Percentiles rank a stretch among this genome's conserved stretches.
Evolutionary conservation across 2,797 vertebrate species (phyloP).

Genomic region (Gallirallus australis): DNA sequence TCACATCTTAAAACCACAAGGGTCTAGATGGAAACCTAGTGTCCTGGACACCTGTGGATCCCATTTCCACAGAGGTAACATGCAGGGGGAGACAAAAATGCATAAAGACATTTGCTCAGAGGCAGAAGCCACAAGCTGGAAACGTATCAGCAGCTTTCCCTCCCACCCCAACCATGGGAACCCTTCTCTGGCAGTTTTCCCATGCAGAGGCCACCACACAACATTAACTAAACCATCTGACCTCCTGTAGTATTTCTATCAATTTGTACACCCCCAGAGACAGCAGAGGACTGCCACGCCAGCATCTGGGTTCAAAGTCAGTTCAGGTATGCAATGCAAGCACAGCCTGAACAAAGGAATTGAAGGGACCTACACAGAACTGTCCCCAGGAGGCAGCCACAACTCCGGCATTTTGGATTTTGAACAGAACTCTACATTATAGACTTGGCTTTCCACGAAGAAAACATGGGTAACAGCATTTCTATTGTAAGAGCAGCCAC

Average conservation of each 20-base stretch:
- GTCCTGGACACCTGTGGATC: background rate
- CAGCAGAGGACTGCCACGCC: background rate
- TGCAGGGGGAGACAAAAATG: background rate
- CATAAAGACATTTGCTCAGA: background rate
- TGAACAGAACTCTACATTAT: background rate
- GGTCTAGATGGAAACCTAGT: background rate
- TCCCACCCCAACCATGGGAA: background rate
- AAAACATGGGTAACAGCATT: background rate
- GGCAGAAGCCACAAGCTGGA: background rate
- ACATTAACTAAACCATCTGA: background rate
- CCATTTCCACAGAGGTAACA: fast-evolving
- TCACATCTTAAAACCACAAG: background rate
- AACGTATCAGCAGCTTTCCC: background rate
- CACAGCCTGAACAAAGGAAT: background rate
- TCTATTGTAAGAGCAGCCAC: background rate
- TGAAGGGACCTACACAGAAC: background rate
- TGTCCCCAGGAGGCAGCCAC: background rate
- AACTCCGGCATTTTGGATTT: background rate
- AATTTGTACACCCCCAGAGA: background rate
- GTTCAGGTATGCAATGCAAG: background rate
- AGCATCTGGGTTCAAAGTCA: background rate
- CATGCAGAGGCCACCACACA: background rate
- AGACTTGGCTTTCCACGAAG: background rate
- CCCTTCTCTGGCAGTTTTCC: background rate
- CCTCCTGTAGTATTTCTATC: fast-evolving